Evolutionary conservation across 2,888 invertebrate species (phyloP).

Genomic region (Aphodius sticticus): DNA sequence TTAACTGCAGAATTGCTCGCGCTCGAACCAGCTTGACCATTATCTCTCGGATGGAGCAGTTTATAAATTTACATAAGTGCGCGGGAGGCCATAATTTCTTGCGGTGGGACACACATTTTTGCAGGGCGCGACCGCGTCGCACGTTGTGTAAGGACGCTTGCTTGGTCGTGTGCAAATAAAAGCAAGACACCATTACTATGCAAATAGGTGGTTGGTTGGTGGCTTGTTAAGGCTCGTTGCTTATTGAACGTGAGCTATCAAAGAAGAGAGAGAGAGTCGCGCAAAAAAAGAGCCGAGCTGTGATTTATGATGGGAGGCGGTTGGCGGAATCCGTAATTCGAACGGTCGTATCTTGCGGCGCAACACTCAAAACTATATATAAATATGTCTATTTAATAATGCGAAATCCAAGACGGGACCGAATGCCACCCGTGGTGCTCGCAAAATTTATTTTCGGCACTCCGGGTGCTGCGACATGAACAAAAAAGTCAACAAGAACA

Average conservation of each 20-base stretch:
- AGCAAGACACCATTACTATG: neutral
- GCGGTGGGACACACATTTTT: neutral
- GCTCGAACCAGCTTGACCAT: neutral
- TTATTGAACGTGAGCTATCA: neutral
- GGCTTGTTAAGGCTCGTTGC: neutral
- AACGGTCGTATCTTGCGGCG: neutral
- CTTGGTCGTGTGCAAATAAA: neutral
- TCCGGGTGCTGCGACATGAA: neutral
- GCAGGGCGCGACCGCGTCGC: neutral
- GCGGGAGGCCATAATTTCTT: constrained; percentile 4
- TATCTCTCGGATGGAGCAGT: neutral
- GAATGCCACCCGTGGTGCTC: constrained; percentile 25
- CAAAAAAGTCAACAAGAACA: neutral
- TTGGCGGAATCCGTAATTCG: neutral
- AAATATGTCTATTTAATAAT: constrained; percentile 27
- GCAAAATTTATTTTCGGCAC: constrained; percentile 27
- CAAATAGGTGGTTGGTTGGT: neutral
- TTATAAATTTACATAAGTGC: constrained; percentile 4
- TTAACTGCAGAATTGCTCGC: neutral
- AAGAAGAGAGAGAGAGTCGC: neutral
- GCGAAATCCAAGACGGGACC: constrained; percentile 23
- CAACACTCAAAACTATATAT: constrained; percentile 33
- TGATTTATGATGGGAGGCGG: neutral
- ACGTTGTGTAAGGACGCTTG: neutral
- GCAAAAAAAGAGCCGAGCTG: neutral